phyloP scores from a whole-genome alignment of 2,888 invertebrate species.

The Tinea trinotella region DNA sequence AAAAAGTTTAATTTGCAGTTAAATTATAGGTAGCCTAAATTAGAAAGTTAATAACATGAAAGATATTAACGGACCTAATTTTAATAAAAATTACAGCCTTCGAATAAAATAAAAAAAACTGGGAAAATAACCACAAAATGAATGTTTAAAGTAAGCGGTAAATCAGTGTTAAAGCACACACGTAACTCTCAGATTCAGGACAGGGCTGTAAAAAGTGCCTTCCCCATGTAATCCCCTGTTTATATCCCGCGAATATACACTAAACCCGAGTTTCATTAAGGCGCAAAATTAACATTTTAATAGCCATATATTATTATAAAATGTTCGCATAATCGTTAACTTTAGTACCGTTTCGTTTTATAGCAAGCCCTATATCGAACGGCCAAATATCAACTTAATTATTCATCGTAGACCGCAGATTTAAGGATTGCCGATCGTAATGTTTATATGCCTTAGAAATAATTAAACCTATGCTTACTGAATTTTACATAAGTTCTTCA shows the following conservation, averaged over 20 bases:
- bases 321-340: conserved; percentile 43
- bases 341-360: conserved; percentile 31
- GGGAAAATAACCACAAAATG: conserved; percentile 1
- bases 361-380: conserved; percentile 17
- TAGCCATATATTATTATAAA: conserved; percentile 62
- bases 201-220: conserved; percentile 54
- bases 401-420: conserved; percentile 25
- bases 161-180: not conserved
- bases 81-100: not conserved
- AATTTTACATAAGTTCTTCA: too few species aligned
- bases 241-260: conserved; percentile 39
- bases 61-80: not conserved
- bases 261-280: conserved; percentile 64
- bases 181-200: conserved; percentile 39
- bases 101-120: not conserved
- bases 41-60: too few species aligned
- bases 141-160: conserved; percentile 6
- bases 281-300: conserved; percentile 67
- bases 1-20: too few species aligned
- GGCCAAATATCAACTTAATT: conserved; percentile 18
- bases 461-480: too few species aligned
- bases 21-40: too few species aligned
- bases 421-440: conserved; percentile 20
- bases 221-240: conserved; percentile 56
- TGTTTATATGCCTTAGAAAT: conserved; percentile 14